Evolutionary conservation across 1,140 invertebrate species (phyloP).

Genomic region (Ridgeia piscesae): DNA sequence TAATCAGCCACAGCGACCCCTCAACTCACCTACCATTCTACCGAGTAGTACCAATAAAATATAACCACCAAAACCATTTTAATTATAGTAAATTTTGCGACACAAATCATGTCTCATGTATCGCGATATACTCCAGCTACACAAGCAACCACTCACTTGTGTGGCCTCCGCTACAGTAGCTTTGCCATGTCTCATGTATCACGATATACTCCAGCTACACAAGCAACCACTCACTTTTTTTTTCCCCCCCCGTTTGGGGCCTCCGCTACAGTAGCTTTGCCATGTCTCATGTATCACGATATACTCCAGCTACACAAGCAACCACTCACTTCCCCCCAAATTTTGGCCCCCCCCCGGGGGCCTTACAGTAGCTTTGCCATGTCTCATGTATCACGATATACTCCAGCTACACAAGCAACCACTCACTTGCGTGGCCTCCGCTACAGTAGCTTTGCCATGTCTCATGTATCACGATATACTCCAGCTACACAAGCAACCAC

Average conservation of each 20-base stretch:
- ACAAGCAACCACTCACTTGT: constrained; percentile 44
- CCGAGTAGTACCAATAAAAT: no score
- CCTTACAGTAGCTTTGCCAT: constrained; percentile 46
- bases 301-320: no score
- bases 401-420: background rate
- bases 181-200: background rate
- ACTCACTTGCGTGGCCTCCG: constrained; percentile 43
- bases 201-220: background rate
- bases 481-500: background rate
- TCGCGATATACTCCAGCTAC: background rate
- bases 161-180: constrained; percentile 65
- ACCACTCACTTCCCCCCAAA: no score
- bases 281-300: no score
- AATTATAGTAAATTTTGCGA: constrained; percentile 15
- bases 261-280: no score
- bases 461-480: no score
- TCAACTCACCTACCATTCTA: no score
- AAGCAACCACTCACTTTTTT: constrained; percentile 52
- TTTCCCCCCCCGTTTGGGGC: no score
- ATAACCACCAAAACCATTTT: background rate
- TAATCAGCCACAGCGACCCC: no score
- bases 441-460: constrained; percentile 44
- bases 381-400: no score
- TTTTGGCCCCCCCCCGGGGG: no score
- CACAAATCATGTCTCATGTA: background rate